Evolutionary conservation across 2,888 invertebrate genomes (phyloP), one percentile per base, ranked within the genome.

Genomic region (Melanotus villosus): DNA sequence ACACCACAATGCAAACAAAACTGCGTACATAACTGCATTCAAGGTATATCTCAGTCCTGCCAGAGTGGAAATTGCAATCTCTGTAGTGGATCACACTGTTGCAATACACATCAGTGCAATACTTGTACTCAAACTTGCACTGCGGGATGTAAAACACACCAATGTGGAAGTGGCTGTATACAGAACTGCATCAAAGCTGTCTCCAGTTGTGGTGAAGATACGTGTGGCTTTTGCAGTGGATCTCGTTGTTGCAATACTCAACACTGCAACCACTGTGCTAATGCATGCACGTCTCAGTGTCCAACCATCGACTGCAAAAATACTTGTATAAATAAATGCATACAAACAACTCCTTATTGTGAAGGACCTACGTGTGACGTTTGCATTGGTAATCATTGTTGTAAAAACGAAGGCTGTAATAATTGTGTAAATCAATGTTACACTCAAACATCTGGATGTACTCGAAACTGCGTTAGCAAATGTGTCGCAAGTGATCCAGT

Each of bases 311-410:
- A 7, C 36, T 72, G 72, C 23, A 59, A 36, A 18, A 58, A 45
- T n/a, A 32, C 64, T 10, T 72, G 72, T 23, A 36, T 59, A 10
- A 62, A 32, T 34, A 64, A 54, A 30, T 63, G 43, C 45, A 63
- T 52, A 32, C 62, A 30, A 56, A 45, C 52, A 38, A 62, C 18
- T 14, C 66, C 67, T 50, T 63, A 41, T 4, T 72, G 72, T 52
- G 10, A 56, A 18, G 72, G 72, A 1, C 16, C 60, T 14, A 72
- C 57, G 34, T 72, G 72, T 26, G 70, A 72, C 45, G 52, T 68
- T 18, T 72, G 72, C 16, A 16, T 60, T 14, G 64, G 66, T 18
- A 34, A 26, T 1, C 34, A 58, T 10, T 72, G 68, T 21, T 72
- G 72, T 21, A 54, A 19, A 10, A 57, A 52, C 1, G 6, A 10